Evolutionary conservation across 2,888 invertebrate species (phyloP), one percentile per base, ranked within the genome.

Genomic region (Buathra laborator): DNA sequence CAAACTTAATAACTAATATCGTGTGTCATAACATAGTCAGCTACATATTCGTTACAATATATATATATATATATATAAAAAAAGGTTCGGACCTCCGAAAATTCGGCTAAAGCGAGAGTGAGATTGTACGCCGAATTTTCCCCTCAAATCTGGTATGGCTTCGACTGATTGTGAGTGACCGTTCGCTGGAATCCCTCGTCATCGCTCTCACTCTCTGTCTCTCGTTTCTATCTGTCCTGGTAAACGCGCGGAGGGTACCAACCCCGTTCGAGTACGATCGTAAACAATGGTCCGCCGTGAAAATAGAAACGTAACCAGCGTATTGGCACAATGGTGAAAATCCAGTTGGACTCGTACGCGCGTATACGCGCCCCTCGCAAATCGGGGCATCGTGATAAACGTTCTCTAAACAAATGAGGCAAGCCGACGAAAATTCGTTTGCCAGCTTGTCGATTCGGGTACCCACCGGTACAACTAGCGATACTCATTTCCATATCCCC

Each of bases 81-180:
- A 37, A 37, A 9, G 7, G 0, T 1, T 37, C 37, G 7, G 9
- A 37, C 1, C 37, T 0, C 56, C 14, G 71, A 44, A 76, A 68
- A 68, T 68, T 68, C 64, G 81, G 37, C 59, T 75, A 14, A 59
- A 48, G 51, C 68, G 29, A 62, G 66, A 56, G 53, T 37, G 48
- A 16, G 43, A 43, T 64, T 32, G 37, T 44, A 2, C 74, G 56
- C 32, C 19, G 43, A 67, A 48, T 48, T 75, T 75, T 83, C 67
- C 67, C 43, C 6, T 59, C 19, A 74, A 81, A 67, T 71, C 75
- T 81, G 77, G 72, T 53, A 67, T 70, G 84, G 72, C 72, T 44
- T 70, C 81, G 81, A 84, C 84, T 81, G 78, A 75, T 85, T 70
- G 78, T 81, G 78, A 81, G 56, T 78, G 75, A 78, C 59, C 48